Percentiles rank a stretch among this genome's conserved stretches.
These are phyloP conservation scores for Hippocampus mohnikei DNA, from an alignment of 2,113 vertebrate genomes.

Conservation along the genomic window DNA sequence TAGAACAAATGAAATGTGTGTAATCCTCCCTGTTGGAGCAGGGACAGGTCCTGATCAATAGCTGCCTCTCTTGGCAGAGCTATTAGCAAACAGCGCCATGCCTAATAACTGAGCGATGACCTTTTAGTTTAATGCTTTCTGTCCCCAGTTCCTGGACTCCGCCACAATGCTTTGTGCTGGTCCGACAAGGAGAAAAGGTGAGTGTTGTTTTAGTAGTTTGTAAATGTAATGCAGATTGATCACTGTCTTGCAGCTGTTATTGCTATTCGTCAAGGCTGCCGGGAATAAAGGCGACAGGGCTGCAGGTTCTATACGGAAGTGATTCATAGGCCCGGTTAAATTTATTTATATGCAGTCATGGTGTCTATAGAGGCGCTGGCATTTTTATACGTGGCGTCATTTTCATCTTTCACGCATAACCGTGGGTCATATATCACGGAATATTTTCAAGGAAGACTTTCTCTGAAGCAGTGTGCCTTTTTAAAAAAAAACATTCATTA, in stretches of 20 bases:
- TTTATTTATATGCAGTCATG: slow-evolving; percentile 60
- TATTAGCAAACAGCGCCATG: slow-evolving; percentile 71
- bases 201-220: slow-evolving; percentile 71
- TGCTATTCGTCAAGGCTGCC: slow-evolving; percentile 58
- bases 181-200: slow-evolving; percentile 72
- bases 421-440: slow-evolving; percentile 41
- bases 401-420: slow-evolving; percentile 57
- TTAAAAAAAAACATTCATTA: background rate
- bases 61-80: slow-evolving; percentile 62
- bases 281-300: slow-evolving; percentile 46
- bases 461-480: background rate
- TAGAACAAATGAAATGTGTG: slow-evolving; percentile 66
- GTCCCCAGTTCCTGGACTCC: slow-evolving; percentile 38
- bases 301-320: slow-evolving; percentile 43
- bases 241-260: slow-evolving; percentile 58
- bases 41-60: slow-evolving; percentile 66
- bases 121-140: slow-evolving; percentile 68
- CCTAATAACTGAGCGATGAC: slow-evolving; percentile 71
- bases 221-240: slow-evolving; percentile 75
- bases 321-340: slow-evolving; percentile 61
- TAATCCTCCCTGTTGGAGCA: slow-evolving; percentile 51
- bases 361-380: slow-evolving; percentile 48
- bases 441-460: slow-evolving; percentile 16
- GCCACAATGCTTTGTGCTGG: slow-evolving; percentile 39
- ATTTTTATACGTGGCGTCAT: slow-evolving; percentile 57